Evolutionary conservation across 2,113 vertebrate genomes (phyloP), one percentile per base, ranked within the genome.

Genomic region (Rhabdornis inornatus): DNA sequence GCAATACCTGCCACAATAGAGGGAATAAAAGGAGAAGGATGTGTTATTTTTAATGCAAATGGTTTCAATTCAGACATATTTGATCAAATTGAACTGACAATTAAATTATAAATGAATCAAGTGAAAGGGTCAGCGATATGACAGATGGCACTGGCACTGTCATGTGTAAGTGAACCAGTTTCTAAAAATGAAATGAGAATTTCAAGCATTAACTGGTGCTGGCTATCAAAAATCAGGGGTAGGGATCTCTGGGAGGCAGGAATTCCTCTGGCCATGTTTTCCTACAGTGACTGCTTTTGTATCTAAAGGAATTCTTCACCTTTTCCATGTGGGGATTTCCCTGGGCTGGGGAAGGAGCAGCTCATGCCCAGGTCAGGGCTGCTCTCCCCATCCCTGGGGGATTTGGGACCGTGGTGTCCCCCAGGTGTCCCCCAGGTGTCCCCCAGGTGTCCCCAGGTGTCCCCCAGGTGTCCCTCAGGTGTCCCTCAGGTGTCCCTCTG

Each of bases 31-130:
- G 83, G 50, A 49, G 35, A 64, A 76, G 35, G 63, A 50, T 84
- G 74, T 68, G 45, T 90, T 87, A 76, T 87, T 84, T 92, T 94
- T 96, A 92, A 91, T 75, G 85, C n/a, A 83, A 77, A 85, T 40
- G 33, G 57, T 56, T 95, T 94, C 50, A 82, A 6, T 77, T 75
- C 70, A 64, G 87, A 49, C 18, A 3, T 49, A 50, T 87, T 92
- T 92, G 94, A 97, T 87, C 87, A 66, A 87, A 91, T 77, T 59
- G 65, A 92, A 37, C 56, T 47, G 76, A 45, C 52, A 83, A 88
- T 92, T 95, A 37, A 89, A 92, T 95, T 76, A 90, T 77, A 60
- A 78, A 90, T 86, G 81, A 95, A 31, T 77, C 20, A 74, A 95
- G 70, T 21, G 81, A 40, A 25, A 66, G 87, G 94, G 92, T 57